Conservation (phyloP, 2,113 vertebrate species). For the Leucoraja erinaceus region DNA sequence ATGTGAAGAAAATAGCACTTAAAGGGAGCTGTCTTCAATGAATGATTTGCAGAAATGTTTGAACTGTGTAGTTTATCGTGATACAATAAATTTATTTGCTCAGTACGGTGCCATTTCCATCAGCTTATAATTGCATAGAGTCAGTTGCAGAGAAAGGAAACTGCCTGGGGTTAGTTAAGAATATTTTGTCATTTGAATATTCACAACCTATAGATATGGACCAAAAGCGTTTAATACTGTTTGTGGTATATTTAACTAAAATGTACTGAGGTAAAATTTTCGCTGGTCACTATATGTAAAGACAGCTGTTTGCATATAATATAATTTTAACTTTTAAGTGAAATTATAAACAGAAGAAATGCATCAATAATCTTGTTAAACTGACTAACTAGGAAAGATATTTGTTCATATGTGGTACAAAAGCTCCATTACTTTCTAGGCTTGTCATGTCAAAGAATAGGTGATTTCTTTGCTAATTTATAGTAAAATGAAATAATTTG, state of each 20-base stretch:
- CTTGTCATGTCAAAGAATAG: not conserved
- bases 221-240: not conserved
- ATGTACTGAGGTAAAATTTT: not conserved
- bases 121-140: not conserved
- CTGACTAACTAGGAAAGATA: not conserved
- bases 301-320: not conserved
- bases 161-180: not conserved
- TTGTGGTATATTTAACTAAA: not conserved
- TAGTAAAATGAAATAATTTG: not conserved
- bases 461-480: constrained; percentile 2
- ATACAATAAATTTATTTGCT: not conserved
- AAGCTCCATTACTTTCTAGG: not conserved
- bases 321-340: not conserved
- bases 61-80: not conserved
- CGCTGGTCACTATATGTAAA: not conserved
- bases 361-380: not conserved
- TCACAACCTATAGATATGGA: not conserved
- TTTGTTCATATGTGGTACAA: not conserved
- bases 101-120: not conserved
- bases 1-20: not conserved
- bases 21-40: not conserved
- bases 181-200: not conserved
- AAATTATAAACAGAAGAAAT: not conserved
- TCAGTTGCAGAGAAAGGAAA: not conserved
- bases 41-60: constrained; percentile 7